phyloP scores from a whole-genome alignment of 2,797 vertebrate genomes.

The Kryptopterus vitreolus region DNA sequence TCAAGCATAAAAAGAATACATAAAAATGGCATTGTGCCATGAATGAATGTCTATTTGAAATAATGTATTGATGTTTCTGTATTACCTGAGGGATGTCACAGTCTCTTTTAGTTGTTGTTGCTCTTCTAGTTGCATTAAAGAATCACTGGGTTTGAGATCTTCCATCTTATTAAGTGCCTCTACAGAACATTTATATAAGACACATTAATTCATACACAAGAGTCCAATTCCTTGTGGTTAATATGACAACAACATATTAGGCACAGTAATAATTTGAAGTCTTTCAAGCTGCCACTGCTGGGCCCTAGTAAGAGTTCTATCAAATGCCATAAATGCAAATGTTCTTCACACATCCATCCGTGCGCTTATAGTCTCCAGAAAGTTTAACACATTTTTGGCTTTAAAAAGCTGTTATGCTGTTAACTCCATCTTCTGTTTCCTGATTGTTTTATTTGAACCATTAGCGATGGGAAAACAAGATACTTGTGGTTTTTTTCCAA shows the following conservation, averaged over 20 bases:
- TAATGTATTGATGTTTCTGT: background rate
- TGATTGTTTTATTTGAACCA: background rate
- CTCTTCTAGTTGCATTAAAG: background rate
- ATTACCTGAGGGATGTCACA: conserved; percentile 64
- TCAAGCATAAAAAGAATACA: background rate
- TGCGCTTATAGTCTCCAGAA: background rate
- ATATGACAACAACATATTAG: background rate
- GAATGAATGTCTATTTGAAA: background rate
- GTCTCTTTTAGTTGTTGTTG: conserved; percentile 31
- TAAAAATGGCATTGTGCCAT: background rate
- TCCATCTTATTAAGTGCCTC: conserved; percentile 37
- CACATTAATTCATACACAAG: background rate
- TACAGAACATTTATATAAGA: conserved; percentile 30
- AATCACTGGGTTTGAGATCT: conserved; percentile 22
- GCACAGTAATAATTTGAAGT: no score
- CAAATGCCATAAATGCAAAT: no score
- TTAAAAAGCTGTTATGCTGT: background rate
- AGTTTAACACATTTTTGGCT: background rate
- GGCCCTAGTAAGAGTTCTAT: no score
- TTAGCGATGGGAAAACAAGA: background rate
- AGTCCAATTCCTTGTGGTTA: background rate
- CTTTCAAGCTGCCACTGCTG: no score
- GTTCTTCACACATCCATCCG: background rate
- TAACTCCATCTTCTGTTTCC: background rate
- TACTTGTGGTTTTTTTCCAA: background rate